A percentile compares a stretch with the other conserved stretches of the same genome.
Conservation (phyloP, 2,888 invertebrate species). For the Rhopalosiphum nymphaeae region DNA sequence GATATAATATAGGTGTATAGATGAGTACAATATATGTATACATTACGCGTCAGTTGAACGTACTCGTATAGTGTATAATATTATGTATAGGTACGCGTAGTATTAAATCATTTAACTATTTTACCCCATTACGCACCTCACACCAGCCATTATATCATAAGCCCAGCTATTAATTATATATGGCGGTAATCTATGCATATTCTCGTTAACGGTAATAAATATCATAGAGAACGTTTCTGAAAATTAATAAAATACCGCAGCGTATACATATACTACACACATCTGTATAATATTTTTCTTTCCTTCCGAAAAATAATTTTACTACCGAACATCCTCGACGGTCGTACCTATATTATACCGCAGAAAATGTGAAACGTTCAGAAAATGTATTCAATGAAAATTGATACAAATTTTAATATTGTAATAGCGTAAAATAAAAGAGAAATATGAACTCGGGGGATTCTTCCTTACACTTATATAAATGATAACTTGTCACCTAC, state of each 20-base stretch:
- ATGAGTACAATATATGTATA: background rate
- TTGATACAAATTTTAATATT: background rate
- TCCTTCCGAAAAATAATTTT: background rate
- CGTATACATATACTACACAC: background rate
- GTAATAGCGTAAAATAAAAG: no score
- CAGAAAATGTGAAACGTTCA: background rate
- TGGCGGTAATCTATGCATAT: background rate
- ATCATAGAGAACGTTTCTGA: background rate
- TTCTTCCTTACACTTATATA: no score
- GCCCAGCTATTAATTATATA: background rate
- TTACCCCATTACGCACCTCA: background rate
- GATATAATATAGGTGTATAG: background rate
- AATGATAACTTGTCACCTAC: no score
- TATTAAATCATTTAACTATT: slow-evolving; percentile 1
- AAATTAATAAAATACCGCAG: background rate
- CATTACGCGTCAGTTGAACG: background rate
- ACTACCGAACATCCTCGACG: background rate
- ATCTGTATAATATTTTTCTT: background rate
- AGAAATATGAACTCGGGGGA: no score
- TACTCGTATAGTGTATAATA: background rate
- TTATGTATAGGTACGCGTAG: background rate
- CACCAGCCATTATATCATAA: background rate
- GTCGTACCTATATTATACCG: background rate
- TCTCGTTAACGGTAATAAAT: background rate
- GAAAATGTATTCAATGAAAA: background rate